Base-by-base conservation (phyloP, 1,140 invertebrate genomes). In the Antheraea mylitta region DNA sequence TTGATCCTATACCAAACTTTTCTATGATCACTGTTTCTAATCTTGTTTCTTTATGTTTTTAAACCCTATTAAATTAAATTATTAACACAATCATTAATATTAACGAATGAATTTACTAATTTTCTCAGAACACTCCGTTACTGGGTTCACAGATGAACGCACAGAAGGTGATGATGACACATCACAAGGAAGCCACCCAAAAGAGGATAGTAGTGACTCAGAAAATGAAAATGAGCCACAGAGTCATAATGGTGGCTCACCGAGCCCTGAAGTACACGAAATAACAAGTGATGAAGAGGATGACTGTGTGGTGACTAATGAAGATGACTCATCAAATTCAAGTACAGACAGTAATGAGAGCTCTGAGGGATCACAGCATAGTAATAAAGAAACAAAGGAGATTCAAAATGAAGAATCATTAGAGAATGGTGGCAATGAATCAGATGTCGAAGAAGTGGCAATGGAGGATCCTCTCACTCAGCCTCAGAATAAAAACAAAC, bases 401-500 rank as follows among this genome's bases (percentile, higher is more conserved):
- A 93, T 93, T 75, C 95, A 95, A 75, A 75, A 92, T 78, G 94
- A 96, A 76, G 92, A 95, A 70, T 93, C 94, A 74, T 92, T 94
- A 58, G 93, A 94, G 62, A 94, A 95, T 79, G 94, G 94, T 58
- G 95, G 94, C 30, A 87, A 89, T 62, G 89, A 91, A 68, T 89
- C 87, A 64, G 89, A 91, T 72, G 77, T 89, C 66, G 89, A 91
- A 76, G 95, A 96, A 71, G 80, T 90, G n/a, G 90, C 95, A 22
- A 94, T 94, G 8, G 94, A 95, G 72, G 95, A 96, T 92, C 96
- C 96, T n/a, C 77, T 96, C 80, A 94, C 82, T 85, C 92, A 84
- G 87, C 81, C 37, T 68, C 88, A 77, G 89, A n/a, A 6, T 18
- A 90, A 92, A 75, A 89, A 76, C 42, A 91, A 90, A 73, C 95